These are phyloP conservation scores for Megastigmus dorsalis DNA, from an alignment of 2,888 invertebrate genomes.

Conservation along the genomic window DNA sequence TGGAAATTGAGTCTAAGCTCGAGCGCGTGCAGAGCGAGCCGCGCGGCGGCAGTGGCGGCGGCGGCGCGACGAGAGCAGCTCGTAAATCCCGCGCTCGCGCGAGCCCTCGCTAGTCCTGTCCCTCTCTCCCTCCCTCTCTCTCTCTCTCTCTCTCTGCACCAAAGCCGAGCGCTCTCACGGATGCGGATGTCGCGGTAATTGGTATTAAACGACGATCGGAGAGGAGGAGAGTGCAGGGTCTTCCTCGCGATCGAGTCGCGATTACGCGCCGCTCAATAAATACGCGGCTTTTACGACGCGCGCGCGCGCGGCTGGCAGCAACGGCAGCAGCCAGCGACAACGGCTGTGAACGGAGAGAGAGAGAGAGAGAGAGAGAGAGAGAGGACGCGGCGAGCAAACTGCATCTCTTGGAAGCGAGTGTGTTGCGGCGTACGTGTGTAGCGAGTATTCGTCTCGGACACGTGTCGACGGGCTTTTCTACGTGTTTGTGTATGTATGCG, in stretches of 20 bases:
- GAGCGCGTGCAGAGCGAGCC: not conserved
- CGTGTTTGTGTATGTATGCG: not conserved
- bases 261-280: slow-evolving; percentile 45
- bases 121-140: too few species aligned
- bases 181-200: slow-evolving; percentile 59
- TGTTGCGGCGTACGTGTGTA: too few species aligned
- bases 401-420: too few species aligned
- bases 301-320: not conserved
- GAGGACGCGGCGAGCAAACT: not conserved
- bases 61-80: slow-evolving; percentile 27
- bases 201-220: slow-evolving; percentile 61
- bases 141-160: too few species aligned
- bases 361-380: not conserved
- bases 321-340: slow-evolving; percentile 9
- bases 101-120: too few species aligned
- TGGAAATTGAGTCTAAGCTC: slow-evolving; percentile 46
- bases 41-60: too few species aligned
- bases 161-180: too few species aligned
- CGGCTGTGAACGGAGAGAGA: too few species aligned
- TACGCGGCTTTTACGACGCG: slow-evolving; percentile 24
- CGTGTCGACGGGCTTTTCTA: not conserved
- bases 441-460: slow-evolving; percentile 14
- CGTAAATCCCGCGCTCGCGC: slow-evolving; percentile 46
- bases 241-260: slow-evolving; percentile 17
- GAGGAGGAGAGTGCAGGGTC: too few species aligned